Conservation (phyloP, 2,113 vertebrate genomes). For the Muscicapa adusta region DNA sequence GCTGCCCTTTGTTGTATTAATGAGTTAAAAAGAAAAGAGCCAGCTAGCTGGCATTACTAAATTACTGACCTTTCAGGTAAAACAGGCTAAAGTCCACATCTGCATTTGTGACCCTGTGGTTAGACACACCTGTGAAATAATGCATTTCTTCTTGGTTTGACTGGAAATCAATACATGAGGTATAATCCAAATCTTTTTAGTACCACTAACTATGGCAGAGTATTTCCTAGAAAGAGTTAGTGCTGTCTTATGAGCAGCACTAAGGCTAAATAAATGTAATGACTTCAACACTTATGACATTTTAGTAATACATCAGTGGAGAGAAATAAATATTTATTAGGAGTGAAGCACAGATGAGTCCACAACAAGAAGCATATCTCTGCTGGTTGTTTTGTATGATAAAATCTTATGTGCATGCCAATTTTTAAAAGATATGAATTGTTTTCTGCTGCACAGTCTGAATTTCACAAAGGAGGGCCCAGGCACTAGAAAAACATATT, state of each 20-base stretch:
- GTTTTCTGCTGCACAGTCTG: neutral
- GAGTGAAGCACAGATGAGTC: neutral
- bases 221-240: neutral
- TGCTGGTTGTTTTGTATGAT: neutral
- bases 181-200: neutral
- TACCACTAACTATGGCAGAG: neutral
- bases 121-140: neutral
- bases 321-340: neutral
- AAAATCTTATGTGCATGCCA: neutral
- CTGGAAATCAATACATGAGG: fast-evolving
- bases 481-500: neutral
- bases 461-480: neutral
- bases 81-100: neutral
- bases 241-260: neutral
- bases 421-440: neutral
- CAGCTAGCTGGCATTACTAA: neutral
- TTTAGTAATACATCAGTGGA: neutral
- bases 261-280: neutral
- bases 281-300: neutral
- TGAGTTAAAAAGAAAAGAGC: neutral
- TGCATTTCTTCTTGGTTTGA: neutral
- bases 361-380: neutral
- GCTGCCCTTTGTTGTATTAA: neutral
- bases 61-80: neutral
- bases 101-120: neutral